Evolutionary conservation across 2,797 vertebrate species (phyloP), one percentile per base, ranked within the genome.

Genomic region (Delichon dasypus): DNA sequence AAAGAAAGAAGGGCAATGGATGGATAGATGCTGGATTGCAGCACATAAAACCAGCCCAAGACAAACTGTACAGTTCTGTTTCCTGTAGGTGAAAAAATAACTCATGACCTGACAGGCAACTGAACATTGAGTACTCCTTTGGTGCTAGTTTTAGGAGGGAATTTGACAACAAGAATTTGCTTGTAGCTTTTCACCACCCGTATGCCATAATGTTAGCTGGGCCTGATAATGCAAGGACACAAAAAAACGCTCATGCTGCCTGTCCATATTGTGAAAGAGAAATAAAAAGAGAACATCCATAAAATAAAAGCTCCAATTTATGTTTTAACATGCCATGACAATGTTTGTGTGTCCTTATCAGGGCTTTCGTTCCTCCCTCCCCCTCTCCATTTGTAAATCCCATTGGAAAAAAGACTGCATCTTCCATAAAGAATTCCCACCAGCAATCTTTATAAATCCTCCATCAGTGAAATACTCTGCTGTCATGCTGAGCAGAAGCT

Each of bases 351-450:
- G 91, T 93, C 95, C 95, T 96, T 96, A 96, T 87, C 93, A 91
- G 77, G 81, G 29, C 55, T 91, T 93, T 73, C 75, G 71, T 42
- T 70, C 57, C 40, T 87, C 68, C 74, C 65, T 90, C 42, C 74
- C 93, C 64, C 40, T 54, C 74, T 87, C 53, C 85, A 82, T 97
- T 95, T 90, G 84, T 96, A 96, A 96, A 96, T 96, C 97, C 97
- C 97, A 91, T 88, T 91, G 96, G 96, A 97, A 96, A 96, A 97
- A 97, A 98, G 93, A 96, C 90, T 96, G 96, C 87, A 91, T 97
- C 95, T 97, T 97, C 95, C 94, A 96, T 97, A 96, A 97, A 97
- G 97, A 98, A 98, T 98, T 98, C 97, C 97, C 98, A 97, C 95
- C 97, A 98, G 98, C 98, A 97, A 97, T 97, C 97, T 97, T 97